These are phyloP conservation scores for Dicranocentrus wangi DNA, from an alignment of 2,888 invertebrate species.

Conservation along the genomic window DNA sequence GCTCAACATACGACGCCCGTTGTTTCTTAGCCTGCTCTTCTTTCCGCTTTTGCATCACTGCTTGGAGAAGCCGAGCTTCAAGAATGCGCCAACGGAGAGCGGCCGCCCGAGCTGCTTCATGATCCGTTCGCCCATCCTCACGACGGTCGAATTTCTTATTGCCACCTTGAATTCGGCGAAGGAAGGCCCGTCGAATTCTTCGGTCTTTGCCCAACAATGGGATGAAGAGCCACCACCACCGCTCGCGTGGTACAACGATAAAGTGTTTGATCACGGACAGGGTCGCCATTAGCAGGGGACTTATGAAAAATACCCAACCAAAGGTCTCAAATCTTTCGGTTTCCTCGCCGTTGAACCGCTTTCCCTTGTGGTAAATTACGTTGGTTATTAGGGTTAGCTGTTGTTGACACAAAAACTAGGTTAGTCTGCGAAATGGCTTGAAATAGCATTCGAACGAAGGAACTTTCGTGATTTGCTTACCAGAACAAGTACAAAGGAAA, in stretches of 20 bases:
- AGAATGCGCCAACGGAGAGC: constrained; percentile 6
- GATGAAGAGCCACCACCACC: constrained; percentile 39
- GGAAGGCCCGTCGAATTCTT: constrained; percentile 30
- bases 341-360: constrained; percentile 28
- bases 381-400: constrained; percentile 14
- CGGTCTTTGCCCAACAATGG: constrained; percentile 44
- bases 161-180: constrained; percentile 30
- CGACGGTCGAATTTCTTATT: background rate
- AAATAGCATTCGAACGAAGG: too few species aligned
- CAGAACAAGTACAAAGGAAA: constrained; percentile 13
- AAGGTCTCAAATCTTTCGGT: constrained; percentile 18
- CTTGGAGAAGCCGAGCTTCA: constrained; percentile 18
- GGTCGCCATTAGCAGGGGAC: constrained; percentile 37
- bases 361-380: background rate
- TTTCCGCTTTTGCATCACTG: constrained; percentile 23
- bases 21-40: constrained; percentile 23
- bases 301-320: constrained; percentile 47
- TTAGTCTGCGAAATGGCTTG: too few species aligned
- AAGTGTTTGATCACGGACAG: constrained; percentile 58
- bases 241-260: constrained; percentile 23
- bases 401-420: too few species aligned
- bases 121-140: background rate
- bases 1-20: background rate
- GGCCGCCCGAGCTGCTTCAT: constrained; percentile 16
- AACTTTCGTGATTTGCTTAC: too few species aligned